phyloP scores from a whole-genome alignment of 2,113 vertebrate genomes.

The Pedionomus torquatus region DNA sequence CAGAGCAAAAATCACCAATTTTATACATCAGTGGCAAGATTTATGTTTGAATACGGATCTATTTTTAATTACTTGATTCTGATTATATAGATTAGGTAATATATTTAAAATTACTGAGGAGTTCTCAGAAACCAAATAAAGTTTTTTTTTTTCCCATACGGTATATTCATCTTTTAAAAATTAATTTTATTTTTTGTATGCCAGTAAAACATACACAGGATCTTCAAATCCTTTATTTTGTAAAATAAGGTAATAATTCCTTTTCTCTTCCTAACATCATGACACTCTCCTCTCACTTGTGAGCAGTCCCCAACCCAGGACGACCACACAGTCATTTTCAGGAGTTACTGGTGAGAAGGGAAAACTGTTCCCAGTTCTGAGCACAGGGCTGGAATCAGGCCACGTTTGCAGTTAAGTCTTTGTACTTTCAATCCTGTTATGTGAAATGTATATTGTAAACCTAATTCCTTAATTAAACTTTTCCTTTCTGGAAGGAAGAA shows the following conservation, averaged over 20 bases:
- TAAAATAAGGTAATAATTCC: background rate
- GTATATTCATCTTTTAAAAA: background rate
- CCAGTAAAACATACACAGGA: background rate
- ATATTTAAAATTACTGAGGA: background rate
- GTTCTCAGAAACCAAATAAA: background rate
- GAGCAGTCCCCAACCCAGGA: background rate
- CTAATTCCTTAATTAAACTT: background rate
- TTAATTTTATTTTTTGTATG: background rate
- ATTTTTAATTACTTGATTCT: background rate
- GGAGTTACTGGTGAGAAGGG: background rate
- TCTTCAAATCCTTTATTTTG: background rate
- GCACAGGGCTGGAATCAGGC: background rate
- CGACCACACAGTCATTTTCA: background rate
- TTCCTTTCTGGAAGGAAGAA: background rate
- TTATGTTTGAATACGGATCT: background rate
- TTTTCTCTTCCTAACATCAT: background rate
- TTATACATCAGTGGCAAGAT: background rate
- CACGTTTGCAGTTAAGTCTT: background rate
- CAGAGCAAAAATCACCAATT: background rate
- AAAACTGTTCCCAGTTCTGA: background rate
- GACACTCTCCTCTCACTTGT: background rate
- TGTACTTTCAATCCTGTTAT: background rate
- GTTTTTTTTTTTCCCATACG: background rate
- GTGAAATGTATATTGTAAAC: background rate
- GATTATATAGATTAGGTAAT: background rate